Evolutionary conservation across 2,888 invertebrate species (phyloP), one percentile per base, ranked within the genome.

Genomic region (Lasioglossum vierecki): DNA sequence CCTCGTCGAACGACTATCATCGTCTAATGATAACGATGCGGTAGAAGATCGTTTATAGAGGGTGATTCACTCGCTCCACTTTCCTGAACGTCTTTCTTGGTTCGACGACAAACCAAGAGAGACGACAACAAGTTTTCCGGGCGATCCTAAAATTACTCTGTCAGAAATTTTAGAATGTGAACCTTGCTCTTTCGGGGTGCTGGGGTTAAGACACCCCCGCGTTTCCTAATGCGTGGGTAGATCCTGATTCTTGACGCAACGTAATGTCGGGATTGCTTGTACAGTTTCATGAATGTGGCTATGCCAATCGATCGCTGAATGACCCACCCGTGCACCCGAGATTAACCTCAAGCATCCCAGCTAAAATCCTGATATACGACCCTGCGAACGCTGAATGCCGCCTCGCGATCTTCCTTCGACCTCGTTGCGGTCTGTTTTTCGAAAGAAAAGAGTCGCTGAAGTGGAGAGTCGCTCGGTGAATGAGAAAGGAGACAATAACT

Each of bases 11-110:
- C 11, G 63, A 30, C 11, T 9, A 39, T 76, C 73, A 57, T 68
- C 35, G 63, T 60, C 73, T 22, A 18, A 44, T 11, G 13, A 77
- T 68, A 77, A 68, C 68, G 49, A 26, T 9, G 35, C 46, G 39
- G 49, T 15, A 18, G n/a, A n/a, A 35, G n/a, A n/a, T n/a, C 41
- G 60, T 66, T 49, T 44, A 22, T 13, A 13, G 44, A 35, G 63
- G 79, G 78, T 84, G 79, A 84, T 79, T 84, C 84, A 49, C 68
- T 22, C 71, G 78, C 11, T 71, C 78, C 57, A 71, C 41, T 57
- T 57, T 53, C 15, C 57, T n/a, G 53, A 9, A n/a, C n/a, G 57
- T 57, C 22, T 57, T 11, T n/a, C n/a, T 57, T n/a, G n/a, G 1
- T 9, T 11, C 57, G 8, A 53, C 2, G 22, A 49, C 6, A 41